Evolutionary conservation across 2,113 vertebrate genomes (phyloP), one percentile per base, ranked within the genome.

Genomic region (Corythoichthys intestinalis): DNA sequence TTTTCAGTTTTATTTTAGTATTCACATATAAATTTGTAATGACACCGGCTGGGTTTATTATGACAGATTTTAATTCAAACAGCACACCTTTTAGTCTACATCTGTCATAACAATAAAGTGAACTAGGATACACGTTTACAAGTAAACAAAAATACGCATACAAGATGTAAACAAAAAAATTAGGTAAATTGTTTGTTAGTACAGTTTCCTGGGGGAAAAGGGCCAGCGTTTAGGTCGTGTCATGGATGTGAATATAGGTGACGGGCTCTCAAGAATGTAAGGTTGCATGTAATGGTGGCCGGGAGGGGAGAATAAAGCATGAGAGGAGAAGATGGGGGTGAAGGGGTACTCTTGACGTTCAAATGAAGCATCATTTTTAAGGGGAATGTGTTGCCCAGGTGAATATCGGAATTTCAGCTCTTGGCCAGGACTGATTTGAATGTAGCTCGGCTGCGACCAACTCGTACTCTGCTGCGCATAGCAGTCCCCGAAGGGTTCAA

Each of bases 151-250:
- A 58, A 14, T 37, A 14, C 10, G 56, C 56, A 37, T 1, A 58
- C 20, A 17, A 60, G 0, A 69, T 4, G 41, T 44, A 59, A 69
- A 48, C 20, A 63, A 66, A 65, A 59, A 28, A 48, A 62, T 44
- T 50, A 39, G 53, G 15, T 35, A 69, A 46, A n/a, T 6, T 28
- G 41, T 20, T 6, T 8, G 10, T 64, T 72, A 96, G 76, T 93
- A 94, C 0, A 93, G 82, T 80, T 87, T 92, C 92, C 94, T 94
- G n/a, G 92, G 91, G 72, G 94, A 93, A 70, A 93, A 95, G 54
- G 86, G 84, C 93, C 92, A 94, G 38, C 61, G 59, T 44, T 91
- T 88, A 1, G 92, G 91, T 65, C 90, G 92, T 15, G 58, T 78
- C 62, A 86, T 54, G 72, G 54, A 65, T 75, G 81, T 81, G 57